Conservation (phyloP, 2,113 vertebrate species). For the Nycticryphes semicollaris region DNA sequence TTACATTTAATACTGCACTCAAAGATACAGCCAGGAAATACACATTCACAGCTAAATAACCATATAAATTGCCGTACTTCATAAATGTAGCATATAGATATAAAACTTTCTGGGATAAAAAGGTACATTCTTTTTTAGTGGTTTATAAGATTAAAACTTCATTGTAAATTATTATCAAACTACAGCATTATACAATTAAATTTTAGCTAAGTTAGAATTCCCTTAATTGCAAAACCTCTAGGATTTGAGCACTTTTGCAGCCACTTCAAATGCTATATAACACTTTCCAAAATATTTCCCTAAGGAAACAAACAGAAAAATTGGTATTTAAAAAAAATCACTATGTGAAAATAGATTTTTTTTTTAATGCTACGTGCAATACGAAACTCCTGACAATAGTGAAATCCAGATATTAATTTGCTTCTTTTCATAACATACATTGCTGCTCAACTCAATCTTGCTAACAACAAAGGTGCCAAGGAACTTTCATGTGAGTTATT, state of each 20-base stretch:
- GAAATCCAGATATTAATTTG: not conserved
- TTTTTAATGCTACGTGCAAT: not conserved
- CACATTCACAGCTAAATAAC: not conserved
- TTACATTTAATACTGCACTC: slow-evolving; percentile 32
- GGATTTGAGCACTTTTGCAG: not conserved
- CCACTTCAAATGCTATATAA: not conserved
- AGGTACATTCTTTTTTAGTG: not conserved
- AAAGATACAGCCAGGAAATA: not conserved
- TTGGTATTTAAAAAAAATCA: not conserved
- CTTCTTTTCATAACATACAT: not conserved
- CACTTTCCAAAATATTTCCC: not conserved
- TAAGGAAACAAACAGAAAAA: not conserved
- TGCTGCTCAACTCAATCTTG: not conserved
- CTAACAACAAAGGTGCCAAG: not conserved
- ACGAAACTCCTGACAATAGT: not conserved
- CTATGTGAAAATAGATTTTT: not conserved
- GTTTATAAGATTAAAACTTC: not conserved
- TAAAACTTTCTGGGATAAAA: not conserved
- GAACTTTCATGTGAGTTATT: not conserved
- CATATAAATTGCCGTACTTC: not conserved
- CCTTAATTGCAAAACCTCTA: not conserved
- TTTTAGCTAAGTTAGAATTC: not conserved
- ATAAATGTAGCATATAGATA: not conserved
- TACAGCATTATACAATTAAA: not conserved
- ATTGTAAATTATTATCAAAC: not conserved